Base-by-base conservation (phyloP, 2,888 invertebrate species). In the Drosophila imparisetae region DNA sequence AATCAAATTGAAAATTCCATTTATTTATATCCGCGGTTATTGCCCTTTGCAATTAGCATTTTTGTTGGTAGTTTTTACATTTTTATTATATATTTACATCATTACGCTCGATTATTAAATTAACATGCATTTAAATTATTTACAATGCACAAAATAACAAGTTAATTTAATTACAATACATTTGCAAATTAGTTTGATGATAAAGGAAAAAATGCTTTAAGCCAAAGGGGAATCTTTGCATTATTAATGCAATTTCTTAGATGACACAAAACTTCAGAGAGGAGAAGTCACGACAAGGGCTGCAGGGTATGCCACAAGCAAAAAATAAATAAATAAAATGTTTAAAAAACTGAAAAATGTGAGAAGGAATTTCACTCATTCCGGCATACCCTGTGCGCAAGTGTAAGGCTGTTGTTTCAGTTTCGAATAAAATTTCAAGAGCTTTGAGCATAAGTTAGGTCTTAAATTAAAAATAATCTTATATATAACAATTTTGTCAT, bases 171-270 rank as follows among this genome's bases (percentile, higher is more conserved):
- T 66, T 64, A 24, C 59, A 58, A 72, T 63, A 36, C 38, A 78
- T 73, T 53, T 59, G 10, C 21, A 67, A 79, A 63, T 61, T 55
- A 54, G 61, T 40, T 21, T 5, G 38, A 11, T 30, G 36, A 24
- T 15, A 38, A n/a, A 34, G n/a, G 1, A 45, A 61, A 30, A n/a
- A 24, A 15, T 30, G 8, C n/a, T 53, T n/a, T 21, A 52, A 45
- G 30, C 42, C 50, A 32, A 30, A 70, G 30, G 50, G 63, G 40
- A 55, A 49, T 48, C 68, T 77, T 78, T 78, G 64, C 74, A 89
- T 86, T 72, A 83, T 78, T 83, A 83, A 88, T 80, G 83, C 75
- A 86, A 88, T 88, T 84, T 76, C 70, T 66, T 61, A 48, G 55
- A 40, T 49, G 11, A 29, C 42, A 30, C 11, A 32, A 40, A 42